phyloP scores from a whole-genome alignment of 2,888 invertebrate genomes.

The Dusona sp. region DNA sequence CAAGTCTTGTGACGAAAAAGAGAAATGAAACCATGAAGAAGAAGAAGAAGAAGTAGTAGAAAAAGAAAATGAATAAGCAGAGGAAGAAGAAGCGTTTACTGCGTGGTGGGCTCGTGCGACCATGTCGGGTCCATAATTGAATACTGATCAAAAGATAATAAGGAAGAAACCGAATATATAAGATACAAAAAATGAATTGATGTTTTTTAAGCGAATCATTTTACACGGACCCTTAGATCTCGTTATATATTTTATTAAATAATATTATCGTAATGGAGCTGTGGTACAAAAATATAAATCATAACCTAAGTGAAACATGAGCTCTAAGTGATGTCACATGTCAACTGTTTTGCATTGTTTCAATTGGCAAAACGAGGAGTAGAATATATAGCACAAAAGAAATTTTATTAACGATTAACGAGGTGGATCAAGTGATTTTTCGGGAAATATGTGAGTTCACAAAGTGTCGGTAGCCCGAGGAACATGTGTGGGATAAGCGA shows the following conservation, averaged over 20 bases:
- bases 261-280: slow-evolving; percentile 29
- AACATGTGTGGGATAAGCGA: slow-evolving; percentile 31
- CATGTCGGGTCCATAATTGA: slow-evolving; percentile 52
- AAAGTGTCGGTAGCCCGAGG: neutral
- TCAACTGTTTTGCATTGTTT: slow-evolving; percentile 17
- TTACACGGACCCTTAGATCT: slow-evolving; percentile 34
- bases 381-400: neutral
- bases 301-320: too few relatives aligned
- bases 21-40: slow-evolving; percentile 20
- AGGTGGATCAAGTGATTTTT: slow-evolving; percentile 23
- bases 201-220: slow-evolving; percentile 38
- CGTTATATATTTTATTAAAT: slow-evolving; percentile 46
- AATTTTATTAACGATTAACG: slow-evolving; percentile 1
- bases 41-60: slow-evolving; percentile 11
- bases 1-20: slow-evolving; percentile 16
- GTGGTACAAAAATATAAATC: slow-evolving; percentile 33
- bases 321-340: slow-evolving; percentile 23
- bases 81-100: slow-evolving; percentile 33
- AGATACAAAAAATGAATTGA: slow-evolving; percentile 11
- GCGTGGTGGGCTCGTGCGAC: slow-evolving; percentile 55
- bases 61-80: slow-evolving; percentile 15
- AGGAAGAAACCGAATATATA: slow-evolving; percentile 25
- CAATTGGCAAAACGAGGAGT: slow-evolving; percentile 4
- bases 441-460: slow-evolving; percentile 34
- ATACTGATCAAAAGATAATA: slow-evolving; percentile 51